Conservation (phyloP, 2,113 vertebrate species). For the Phrynosoma platyrhinos region DNA sequence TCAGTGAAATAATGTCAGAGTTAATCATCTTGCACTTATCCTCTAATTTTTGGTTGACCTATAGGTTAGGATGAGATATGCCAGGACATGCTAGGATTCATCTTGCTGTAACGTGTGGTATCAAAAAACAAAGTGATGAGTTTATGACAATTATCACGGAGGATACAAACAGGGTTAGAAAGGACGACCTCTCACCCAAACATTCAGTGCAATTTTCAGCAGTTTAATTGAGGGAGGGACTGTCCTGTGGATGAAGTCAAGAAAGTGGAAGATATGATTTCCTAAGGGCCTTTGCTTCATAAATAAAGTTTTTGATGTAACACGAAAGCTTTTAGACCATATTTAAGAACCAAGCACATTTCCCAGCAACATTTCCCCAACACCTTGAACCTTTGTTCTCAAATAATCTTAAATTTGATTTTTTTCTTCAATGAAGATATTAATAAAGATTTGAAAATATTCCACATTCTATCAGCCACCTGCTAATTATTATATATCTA, state of each 20-base stretch:
- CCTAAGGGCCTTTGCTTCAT: constrained; percentile 26
- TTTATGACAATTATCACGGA: constrained; percentile 51
- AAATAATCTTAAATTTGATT: constrained; percentile 44
- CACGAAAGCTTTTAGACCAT: constrained; percentile 25
- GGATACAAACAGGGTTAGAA: constrained; percentile 41
- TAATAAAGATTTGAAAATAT: constrained; percentile 31
- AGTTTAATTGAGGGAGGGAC: constrained; percentile 15
- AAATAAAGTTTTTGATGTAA: constrained; percentile 35
- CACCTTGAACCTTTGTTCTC: constrained; percentile 21
- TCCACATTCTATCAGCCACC: constrained; percentile 33
- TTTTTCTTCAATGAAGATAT: neutral
- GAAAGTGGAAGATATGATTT: constrained; percentile 31
- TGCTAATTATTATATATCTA: neutral
- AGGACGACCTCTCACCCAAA: constrained; percentile 29
- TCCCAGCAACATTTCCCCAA: constrained; percentile 21
- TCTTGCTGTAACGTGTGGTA: constrained; percentile 58
- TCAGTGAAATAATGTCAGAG: constrained; percentile 8
- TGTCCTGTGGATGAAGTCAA: constrained; percentile 12
- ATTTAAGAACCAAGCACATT: constrained; percentile 51
- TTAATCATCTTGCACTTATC: constrained; percentile 36
- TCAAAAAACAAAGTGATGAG: constrained; percentile 45
- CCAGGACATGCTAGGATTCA: constrained; percentile 48
- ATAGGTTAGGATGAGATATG: constrained; percentile 44
- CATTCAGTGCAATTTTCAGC: constrained; percentile 30
- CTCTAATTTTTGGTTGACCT: constrained; percentile 55